A percentile compares a stretch with the other conserved stretches of the same genome.
Evolutionary conservation across 2,797 vertebrate genomes (phyloP).

Genomic region (Enteromius thamalakanensis): DNA sequence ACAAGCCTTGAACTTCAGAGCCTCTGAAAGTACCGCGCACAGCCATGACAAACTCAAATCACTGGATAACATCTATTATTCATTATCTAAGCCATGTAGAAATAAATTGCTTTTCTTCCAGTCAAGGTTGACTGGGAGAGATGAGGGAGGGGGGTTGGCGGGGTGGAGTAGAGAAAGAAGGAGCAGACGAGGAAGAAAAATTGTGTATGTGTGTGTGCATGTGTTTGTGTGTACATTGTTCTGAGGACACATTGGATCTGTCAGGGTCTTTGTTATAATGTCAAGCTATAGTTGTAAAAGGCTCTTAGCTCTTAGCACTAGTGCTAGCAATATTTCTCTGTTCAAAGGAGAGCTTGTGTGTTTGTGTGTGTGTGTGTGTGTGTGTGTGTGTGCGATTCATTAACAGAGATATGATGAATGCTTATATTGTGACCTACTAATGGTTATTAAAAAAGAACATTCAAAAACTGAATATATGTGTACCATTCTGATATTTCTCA

Average conservation of each 20-base stretch:
- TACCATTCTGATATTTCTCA: not conserved
- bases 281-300: conserved; percentile 40
- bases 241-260: conserved; percentile 37
- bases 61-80: conserved; percentile 69
- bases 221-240: conserved; percentile 21
- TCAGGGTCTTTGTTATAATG: conserved; percentile 48
- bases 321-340: conserved; percentile 32
- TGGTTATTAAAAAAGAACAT: conserved; percentile 12
- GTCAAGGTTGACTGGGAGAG: conserved; percentile 57
- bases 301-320: conserved; percentile 42
- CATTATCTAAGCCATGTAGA: conserved; percentile 67
- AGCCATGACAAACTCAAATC: conserved; percentile 66
- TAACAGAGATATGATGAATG: conserved; percentile 11
- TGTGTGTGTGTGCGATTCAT: conserved; percentile 10
- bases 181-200: conserved; percentile 31
- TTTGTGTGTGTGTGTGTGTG: not conserved
- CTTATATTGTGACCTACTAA: conserved; percentile 14
- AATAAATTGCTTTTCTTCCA: conserved; percentile 66
- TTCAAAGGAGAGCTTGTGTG: not conserved
- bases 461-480: not conserved
- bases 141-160: conserved; percentile 15
- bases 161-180: conserved; percentile 4
- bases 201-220: not conserved
- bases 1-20: conserved; percentile 72
- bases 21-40: conserved; percentile 62